Conservation (phyloP, 2,888 invertebrate genomes). For the Cantharis flavilabris region DNA sequence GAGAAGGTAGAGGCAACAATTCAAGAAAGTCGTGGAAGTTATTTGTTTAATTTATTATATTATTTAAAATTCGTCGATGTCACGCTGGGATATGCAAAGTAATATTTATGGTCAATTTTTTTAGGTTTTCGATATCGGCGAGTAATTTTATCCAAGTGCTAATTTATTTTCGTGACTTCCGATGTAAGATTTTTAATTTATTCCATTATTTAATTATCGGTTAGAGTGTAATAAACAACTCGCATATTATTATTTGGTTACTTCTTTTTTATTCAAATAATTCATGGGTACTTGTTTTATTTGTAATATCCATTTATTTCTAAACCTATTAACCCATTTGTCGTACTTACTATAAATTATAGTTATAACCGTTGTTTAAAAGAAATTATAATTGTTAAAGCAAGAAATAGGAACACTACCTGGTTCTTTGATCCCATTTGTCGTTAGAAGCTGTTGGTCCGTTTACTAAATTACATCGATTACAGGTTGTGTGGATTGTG, state of each 20-base stretch:
- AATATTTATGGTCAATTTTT: background rate
- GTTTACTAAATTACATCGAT: constrained; percentile 3
- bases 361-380: constrained; percentile 1
- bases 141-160: background rate
- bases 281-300: background rate
- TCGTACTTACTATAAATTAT: constrained; percentile 1
- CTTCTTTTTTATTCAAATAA: background rate
- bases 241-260: background rate
- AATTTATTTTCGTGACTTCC: background rate
- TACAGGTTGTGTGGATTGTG: background rate
- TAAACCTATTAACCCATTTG: constrained; percentile 1
- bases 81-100: background rate
- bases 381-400: constrained; percentile 2
- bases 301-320: background rate
- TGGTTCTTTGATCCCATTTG: constrained; percentile 23
- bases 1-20: background rate
- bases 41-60: background rate
- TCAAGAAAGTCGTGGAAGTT: background rate
- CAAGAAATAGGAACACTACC: constrained; percentile 21
- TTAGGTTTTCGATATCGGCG: background rate
- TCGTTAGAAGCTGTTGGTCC: background rate
- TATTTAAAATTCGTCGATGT: background rate
- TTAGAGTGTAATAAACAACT: background rate
- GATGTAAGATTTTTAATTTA: background rate
- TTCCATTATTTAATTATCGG: background rate